phyloP scores from a whole-genome alignment of 2,888 invertebrate genomes.

The Nineta flava region DNA sequence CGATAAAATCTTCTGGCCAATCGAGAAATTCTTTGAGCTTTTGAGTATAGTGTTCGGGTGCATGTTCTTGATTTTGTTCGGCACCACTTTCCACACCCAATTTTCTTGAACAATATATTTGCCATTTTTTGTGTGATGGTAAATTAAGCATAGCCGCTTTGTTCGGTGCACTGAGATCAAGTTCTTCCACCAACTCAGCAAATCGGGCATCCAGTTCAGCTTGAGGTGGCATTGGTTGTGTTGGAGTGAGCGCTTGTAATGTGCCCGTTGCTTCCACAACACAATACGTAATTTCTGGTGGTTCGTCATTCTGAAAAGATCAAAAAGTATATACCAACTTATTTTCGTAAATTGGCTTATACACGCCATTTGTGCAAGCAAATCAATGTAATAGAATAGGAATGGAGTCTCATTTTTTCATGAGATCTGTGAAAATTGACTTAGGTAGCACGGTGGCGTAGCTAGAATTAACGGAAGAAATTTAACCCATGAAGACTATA shows the following conservation, averaged over 20 bases:
- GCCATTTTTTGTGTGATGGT: slow-evolving; percentile 93
- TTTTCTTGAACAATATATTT: slow-evolving; percentile 85
- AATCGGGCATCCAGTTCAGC: slow-evolving; percentile 88
- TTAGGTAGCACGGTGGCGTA: too few relatives aligned
- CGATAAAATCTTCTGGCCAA: slow-evolving; percentile 32
- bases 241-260: slow-evolving; percentile 77
- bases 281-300: slow-evolving; percentile 89
- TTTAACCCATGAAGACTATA: too few relatives aligned
- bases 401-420: too few relatives aligned
- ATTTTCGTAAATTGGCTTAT: too few relatives aligned
- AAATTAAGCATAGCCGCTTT: slow-evolving; percentile 87
- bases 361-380: too few relatives aligned
- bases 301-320: slow-evolving; percentile 69
- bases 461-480: too few relatives aligned
- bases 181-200: slow-evolving; percentile 87
- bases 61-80: slow-evolving; percentile 48
- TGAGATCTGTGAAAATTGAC: too few relatives aligned
- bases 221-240: slow-evolving; percentile 84
- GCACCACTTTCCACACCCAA: slow-evolving; percentile 37
- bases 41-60: slow-evolving; percentile 86
- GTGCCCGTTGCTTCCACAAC: slow-evolving; percentile 82
- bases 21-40: slow-evolving; percentile 66
- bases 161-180: slow-evolving; percentile 86
- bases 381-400: too few relatives aligned
- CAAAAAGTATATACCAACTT: neutral